These are phyloP conservation scores for Fulmarus glacialis DNA, from an alignment of 2,113 vertebrate species.

Conservation along the genomic window DNA sequence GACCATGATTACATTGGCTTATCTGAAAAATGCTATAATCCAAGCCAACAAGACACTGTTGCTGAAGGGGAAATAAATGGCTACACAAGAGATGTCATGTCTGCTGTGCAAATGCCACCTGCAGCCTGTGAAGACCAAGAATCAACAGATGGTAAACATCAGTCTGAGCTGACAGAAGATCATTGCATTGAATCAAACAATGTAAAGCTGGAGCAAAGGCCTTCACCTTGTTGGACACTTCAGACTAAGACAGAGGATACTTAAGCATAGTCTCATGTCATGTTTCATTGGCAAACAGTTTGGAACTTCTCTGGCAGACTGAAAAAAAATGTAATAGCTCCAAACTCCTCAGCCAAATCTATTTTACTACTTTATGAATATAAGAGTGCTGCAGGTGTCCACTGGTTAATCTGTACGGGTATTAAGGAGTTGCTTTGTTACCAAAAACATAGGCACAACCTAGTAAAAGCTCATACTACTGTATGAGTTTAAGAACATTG, in stretches of 20 bases:
- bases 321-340: neutral
- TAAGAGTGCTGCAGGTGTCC: neutral
- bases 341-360: neutral
- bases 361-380: neutral
- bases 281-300: neutral
- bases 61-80: constrained; percentile 5
- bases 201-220: constrained; percentile 18
- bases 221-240: constrained; percentile 58
- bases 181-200: neutral
- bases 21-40: constrained; percentile 47
- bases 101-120: neutral
- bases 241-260: constrained; percentile 50
- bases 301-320: neutral
- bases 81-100: neutral
- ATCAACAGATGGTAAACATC: constrained; percentile 26
- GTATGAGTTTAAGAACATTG: neutral
- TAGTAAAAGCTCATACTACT: neutral
- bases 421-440: neutral
- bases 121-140: constrained; percentile 45
- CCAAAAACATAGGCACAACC: neutral
- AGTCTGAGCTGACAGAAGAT: constrained; percentile 33
- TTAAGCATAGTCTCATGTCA: neutral
- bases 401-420: neutral
- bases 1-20: constrained; percentile 73
- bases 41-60: constrained; percentile 21